These are phyloP conservation scores for Pelecanoides urinatrix DNA, from an alignment of 2,113 vertebrate genomes.

Conservation along the genomic window DNA sequence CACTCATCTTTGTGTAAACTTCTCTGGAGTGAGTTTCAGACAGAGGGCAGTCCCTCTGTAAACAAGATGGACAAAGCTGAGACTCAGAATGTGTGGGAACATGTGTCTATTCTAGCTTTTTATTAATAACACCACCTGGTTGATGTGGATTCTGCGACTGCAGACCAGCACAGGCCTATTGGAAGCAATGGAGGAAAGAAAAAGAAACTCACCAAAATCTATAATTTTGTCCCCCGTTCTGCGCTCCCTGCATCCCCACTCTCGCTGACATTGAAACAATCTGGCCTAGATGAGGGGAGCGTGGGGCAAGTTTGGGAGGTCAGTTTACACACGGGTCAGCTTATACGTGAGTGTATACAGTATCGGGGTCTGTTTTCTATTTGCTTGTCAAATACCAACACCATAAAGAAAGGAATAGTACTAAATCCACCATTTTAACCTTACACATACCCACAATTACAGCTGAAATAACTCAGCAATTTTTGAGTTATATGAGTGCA, in stretches of 20 bases:
- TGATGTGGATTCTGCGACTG: neutral
- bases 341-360: slow-evolving; percentile 28
- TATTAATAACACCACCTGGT: neutral
- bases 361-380: slow-evolving; percentile 55
- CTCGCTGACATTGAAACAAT: neutral
- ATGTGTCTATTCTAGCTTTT: neutral
- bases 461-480: slow-evolving; percentile 76
- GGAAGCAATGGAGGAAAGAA: neutral
- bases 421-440: slow-evolving; percentile 68
- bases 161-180: neutral
- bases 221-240: neutral
- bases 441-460: slow-evolving; percentile 69
- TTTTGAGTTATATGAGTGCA: slow-evolving; percentile 72
- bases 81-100: neutral
- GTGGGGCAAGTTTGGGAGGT: slow-evolving; percentile 32
- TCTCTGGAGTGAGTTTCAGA: neutral
- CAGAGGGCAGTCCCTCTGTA: slow-evolving; percentile 1
- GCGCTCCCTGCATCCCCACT: neutral
- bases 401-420: slow-evolving; percentile 51
- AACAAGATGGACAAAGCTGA: slow-evolving; percentile 37
- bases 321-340: slow-evolving; percentile 40
- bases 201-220: neutral
- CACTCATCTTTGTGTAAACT: slow-evolving; percentile 53
- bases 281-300: neutral
- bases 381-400: slow-evolving; percentile 66